These are phyloP conservation scores for Hydrozoanthus tunicans DNA, from an alignment of 64 coral and sea anemone species.

Conservation along the genomic window DNA sequence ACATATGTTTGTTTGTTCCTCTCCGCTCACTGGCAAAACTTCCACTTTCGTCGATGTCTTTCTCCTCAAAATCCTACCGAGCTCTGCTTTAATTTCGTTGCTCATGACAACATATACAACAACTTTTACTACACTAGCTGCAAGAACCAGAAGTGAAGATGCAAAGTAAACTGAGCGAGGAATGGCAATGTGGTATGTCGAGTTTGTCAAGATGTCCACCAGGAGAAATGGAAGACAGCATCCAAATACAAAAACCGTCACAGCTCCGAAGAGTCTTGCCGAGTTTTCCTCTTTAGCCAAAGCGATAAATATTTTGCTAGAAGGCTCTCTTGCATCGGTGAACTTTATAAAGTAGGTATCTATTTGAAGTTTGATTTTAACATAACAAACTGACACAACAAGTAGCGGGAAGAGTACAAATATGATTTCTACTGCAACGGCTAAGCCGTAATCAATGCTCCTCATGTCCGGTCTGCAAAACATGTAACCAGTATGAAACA, in stretches of 20 bases:
- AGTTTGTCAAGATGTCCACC: background rate
- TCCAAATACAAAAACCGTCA: background rate
- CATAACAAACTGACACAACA: background rate
- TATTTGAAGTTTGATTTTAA: slow-evolving; percentile 8
- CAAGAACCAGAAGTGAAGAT: background rate
- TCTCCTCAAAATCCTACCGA: background rate
- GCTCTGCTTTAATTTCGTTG: background rate
- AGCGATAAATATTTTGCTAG: background rate
- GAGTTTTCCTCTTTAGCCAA: background rate
- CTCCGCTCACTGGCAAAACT: background rate
- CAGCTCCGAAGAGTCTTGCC: background rate
- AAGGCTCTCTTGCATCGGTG: background rate
- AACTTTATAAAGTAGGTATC: background rate
- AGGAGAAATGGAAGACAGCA: slow-evolving; percentile 1
- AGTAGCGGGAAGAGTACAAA: slow-evolving; percentile 6
- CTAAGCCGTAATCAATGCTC: slow-evolving; percentile 11
- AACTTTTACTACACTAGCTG: background rate
- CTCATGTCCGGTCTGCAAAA: slow-evolving; percentile 34
- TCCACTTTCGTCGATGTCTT: background rate
- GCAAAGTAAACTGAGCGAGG: slow-evolving; percentile 2
- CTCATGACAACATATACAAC: slow-evolving; percentile 27
- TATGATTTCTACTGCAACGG: background rate
- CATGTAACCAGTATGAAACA: slow-evolving; percentile 9
- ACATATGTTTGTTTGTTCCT: background rate
- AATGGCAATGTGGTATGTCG: background rate